These are phyloP conservation scores for Phyllopteryx taeniolatus DNA, from an alignment of 2,113 vertebrate genomes.

Conservation along the genomic window DNA sequence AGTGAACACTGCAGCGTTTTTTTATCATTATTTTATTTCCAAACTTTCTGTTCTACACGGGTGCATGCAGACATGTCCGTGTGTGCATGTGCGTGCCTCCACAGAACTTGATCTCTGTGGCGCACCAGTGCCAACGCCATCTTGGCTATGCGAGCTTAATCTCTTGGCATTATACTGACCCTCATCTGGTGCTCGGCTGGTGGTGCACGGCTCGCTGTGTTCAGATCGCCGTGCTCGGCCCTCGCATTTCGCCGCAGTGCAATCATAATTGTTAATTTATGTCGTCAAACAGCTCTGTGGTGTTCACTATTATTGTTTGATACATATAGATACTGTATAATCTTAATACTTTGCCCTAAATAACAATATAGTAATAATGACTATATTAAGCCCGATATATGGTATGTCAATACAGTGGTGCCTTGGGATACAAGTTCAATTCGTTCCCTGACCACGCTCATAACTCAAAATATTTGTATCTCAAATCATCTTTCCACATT, in stretches of 20 bases:
- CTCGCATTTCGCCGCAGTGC: background rate
- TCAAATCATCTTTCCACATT: too few species aligned
- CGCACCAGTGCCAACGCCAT: slow-evolving; percentile 47
- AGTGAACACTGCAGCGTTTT: background rate
- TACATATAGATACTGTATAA: background rate
- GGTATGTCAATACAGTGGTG: too few species aligned
- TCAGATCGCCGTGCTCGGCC: background rate
- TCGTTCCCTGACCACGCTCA: too few species aligned
- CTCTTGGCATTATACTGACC: slow-evolving; percentile 43
- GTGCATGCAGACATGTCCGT: background rate
- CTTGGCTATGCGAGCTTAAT: slow-evolving; percentile 54
- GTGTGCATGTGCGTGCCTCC: slow-evolving; percentile 43
- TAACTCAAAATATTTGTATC: too few species aligned
- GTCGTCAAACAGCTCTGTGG: background rate
- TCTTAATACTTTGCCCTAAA: too few species aligned
- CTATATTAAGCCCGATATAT: background rate
- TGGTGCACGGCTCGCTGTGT: background rate
- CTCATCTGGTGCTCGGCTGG: slow-evolving; percentile 22
- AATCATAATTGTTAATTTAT: background rate
- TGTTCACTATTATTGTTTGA: background rate
- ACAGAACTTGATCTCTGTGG: slow-evolving; percentile 51
- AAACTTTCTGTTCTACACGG: background rate
- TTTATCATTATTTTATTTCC: background rate
- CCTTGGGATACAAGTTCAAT: too few species aligned
- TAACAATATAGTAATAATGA: too few species aligned